Conservation (phyloP, 2,888 invertebrate genomes). For the Drosophila cyrtoloma region DNA sequence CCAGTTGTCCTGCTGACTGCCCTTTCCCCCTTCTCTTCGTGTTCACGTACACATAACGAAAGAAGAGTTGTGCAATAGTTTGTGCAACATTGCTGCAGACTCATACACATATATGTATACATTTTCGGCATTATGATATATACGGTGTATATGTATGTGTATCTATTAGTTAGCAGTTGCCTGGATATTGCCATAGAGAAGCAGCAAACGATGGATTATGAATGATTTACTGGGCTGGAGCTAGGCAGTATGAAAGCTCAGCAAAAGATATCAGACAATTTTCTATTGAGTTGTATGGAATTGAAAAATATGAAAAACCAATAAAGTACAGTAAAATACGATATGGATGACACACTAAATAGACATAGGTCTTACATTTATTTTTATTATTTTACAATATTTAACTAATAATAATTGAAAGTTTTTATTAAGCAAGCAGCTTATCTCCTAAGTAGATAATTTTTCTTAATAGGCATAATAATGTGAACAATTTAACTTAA, state of each 20-base stretch:
- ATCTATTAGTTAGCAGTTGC: slow-evolving; percentile 62
- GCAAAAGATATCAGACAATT: slow-evolving; percentile 6
- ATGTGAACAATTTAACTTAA: slow-evolving; percentile 4
- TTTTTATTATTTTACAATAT: no score
- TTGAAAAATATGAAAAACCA: background rate
- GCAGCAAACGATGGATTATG: slow-evolving; percentile 65
- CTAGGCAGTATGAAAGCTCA: slow-evolving; percentile 2
- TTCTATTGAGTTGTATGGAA: background rate
- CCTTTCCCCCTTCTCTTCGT: background rate
- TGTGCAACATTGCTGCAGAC: slow-evolving; percentile 59
- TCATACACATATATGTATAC: slow-evolving; percentile 17
- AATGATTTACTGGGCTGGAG: slow-evolving; percentile 60
- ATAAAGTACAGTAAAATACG: background rate
- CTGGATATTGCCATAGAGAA: slow-evolving; percentile 41
- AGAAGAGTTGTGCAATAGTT: slow-evolving; percentile 65
- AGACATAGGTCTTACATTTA: no score
- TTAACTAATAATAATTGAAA: background rate
- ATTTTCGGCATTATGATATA: slow-evolving; percentile 47
- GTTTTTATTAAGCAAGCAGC: background rate
- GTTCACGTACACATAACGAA: slow-evolving; percentile 43
- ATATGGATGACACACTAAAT: background rate
- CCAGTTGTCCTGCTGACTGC: slow-evolving; percentile 31
- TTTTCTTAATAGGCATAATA: background rate
- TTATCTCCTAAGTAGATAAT: background rate
- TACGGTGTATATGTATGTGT: slow-evolving; percentile 24